phyloP scores from a whole-genome alignment of 2,888 invertebrate genomes.

The Mythimna vitellina region DNA sequence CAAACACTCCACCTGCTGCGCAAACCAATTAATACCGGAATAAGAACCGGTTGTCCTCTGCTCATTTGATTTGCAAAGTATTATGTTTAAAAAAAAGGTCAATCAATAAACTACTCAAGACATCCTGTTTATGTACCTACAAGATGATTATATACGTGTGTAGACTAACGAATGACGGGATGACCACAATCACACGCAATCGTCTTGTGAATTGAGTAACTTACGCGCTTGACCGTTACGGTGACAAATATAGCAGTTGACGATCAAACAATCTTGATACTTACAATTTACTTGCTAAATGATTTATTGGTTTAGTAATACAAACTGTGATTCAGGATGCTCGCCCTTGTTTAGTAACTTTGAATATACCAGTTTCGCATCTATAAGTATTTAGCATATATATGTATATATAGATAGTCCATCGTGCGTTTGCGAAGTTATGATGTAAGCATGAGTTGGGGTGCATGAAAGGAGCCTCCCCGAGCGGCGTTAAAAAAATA shows the following conservation, averaged over 20 bases:
- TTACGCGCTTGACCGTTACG: constrained; percentile 22
- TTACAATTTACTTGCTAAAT: neutral
- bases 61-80: constrained; percentile 6
- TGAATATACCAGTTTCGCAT: no score
- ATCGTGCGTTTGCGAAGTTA: no score
- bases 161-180: constrained; percentile 45
- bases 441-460: no score
- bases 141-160: constrained; percentile 38
- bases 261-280: neutral
- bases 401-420: no score
- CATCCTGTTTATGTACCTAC: constrained; percentile 31
- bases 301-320: constrained; percentile 10
- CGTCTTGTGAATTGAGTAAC: constrained; percentile 40
- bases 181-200: constrained; percentile 50
- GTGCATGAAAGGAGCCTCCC: no score
- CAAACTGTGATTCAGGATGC: neutral
- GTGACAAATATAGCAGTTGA: neutral
- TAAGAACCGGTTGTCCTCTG: neutral
- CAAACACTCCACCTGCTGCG: no score
- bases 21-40: neutral
- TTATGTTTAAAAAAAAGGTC: neutral
- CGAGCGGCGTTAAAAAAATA: no score
- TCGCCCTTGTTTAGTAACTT: neutral
- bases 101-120: neutral
- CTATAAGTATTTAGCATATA: no score